Conservation (phyloP, 53 echinoderm and acorn worm species). For the Paelopatides confundens region DNA sequence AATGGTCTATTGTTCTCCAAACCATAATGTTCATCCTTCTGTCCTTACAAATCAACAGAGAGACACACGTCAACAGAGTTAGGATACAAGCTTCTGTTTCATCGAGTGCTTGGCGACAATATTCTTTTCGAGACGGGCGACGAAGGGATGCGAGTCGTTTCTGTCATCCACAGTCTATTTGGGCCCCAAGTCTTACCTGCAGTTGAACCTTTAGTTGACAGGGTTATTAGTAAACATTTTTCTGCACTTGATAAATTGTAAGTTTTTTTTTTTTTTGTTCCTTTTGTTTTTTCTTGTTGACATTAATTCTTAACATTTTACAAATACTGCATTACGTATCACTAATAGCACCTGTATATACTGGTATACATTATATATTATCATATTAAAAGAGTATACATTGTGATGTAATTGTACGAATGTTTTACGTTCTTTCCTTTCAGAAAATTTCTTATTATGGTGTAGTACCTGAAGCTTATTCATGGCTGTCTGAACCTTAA, state of each 20-base stretch:
- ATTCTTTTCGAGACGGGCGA: conserved; percentile 79
- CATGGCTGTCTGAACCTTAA: too few species aligned
- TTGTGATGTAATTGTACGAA: too few species aligned
- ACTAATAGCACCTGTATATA: too few species aligned
- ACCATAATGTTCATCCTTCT: background rate
- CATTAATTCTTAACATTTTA: too few species aligned
- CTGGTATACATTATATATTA: too few species aligned
- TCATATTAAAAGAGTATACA: too few species aligned
- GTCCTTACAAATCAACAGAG: conserved; percentile 37
- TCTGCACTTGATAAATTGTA: conserved; percentile 54
- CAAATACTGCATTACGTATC: too few species aligned
- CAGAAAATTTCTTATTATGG: too few species aligned
- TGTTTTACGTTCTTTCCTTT: too few species aligned
- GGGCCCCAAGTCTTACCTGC: conserved; percentile 71
- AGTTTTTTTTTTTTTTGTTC: background rate
- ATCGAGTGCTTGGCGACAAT: conserved; percentile 92
- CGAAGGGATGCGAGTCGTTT: conserved; percentile 74
- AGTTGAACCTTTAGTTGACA: conserved; percentile 65
- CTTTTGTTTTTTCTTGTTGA: too few species aligned
- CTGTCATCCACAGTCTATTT: conserved; percentile 79
- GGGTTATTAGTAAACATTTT: conserved; percentile 83
- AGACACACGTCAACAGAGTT: conserved; percentile 74
- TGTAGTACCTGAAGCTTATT: too few species aligned
- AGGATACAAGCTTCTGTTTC: conserved; percentile 89
- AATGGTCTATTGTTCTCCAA: too few species aligned